Base-by-base conservation (phyloP, 2,888 invertebrate species). In the Cantharis nigra region DNA sequence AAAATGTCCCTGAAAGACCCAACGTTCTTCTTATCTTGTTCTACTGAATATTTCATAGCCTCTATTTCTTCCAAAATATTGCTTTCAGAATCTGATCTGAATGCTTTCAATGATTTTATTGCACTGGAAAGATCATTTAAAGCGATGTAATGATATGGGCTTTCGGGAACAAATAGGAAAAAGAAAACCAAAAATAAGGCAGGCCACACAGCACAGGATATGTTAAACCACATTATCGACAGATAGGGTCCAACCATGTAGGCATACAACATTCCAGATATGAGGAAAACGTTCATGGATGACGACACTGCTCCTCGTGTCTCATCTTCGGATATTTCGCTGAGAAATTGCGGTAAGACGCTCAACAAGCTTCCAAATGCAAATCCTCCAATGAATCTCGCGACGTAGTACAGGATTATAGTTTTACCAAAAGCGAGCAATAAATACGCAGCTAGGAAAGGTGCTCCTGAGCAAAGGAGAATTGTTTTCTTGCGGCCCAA, bases 401-500 rank as follows among this genome's bases (percentile, higher is more conserved):
- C 13, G 7, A 49, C 1, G 2, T n/a, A 49, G 49, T 49, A 49
- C 3, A 49, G n/a, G n/a, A n/a, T 49, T 4, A 49, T 2, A 2
- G 13, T 13, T n/a, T n/a, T 49, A 4, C 5, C 49, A 49, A 49
- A 49, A 5, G 49, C 49, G 1, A n/a, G n/a, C 5, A 49, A 3
- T 7, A 49, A n/a, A 2, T 49, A 49, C 0, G 49, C 1, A 2
- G 7, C n/a, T 49, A 49, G 5, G 1, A 49, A 2, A 4, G 49
- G 49, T 49, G 5, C 89, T 0, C 91, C 89, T 14, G 93, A 90
- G 11, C 91, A 91, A 7, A 91, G 86, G 5, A 95, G 85, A 5
- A 96, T 87, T 0, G 93, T 91, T 89, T 91, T 91, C 88, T 94
- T 95, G 16, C 95, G 49, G 0, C 49, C 49, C 5, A 49, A n/a